Evolutionary conservation across 2,113 vertebrate genomes (phyloP).

Genomic region (Tragelaphus scriptus): DNA sequence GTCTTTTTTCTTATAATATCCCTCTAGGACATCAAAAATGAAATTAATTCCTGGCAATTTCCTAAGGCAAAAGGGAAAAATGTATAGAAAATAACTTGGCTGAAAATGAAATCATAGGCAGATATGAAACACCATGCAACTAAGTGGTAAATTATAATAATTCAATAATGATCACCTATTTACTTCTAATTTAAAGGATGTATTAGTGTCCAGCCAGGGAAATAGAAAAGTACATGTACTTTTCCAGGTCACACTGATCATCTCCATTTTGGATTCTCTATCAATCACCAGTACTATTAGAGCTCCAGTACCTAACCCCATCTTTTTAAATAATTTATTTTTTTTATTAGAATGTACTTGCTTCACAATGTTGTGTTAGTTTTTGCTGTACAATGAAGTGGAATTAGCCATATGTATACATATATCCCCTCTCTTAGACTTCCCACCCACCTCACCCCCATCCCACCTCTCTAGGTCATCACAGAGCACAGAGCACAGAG

Average conservation of each 20-base stretch:
- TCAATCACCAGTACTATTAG: neutral
- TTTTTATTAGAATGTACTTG: neutral
- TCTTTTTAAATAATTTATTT: neutral
- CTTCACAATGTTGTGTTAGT: neutral
- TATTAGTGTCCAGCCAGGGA: neutral
- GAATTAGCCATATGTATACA: neutral
- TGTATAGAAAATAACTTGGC: neutral
- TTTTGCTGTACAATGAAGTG: neutral
- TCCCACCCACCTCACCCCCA: neutral
- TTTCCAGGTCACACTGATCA: neutral
- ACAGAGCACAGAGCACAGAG: neutral
- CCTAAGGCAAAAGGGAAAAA: neutral
- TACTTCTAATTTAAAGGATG: neutral
- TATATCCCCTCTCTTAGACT: neutral
- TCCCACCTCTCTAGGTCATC: neutral
- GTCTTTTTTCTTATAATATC: constrained; percentile 9
- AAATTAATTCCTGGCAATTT: constrained; percentile 33
- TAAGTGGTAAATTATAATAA: neutral
- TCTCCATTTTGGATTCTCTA: neutral
- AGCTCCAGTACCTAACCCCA: neutral
- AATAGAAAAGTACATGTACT: neutral
- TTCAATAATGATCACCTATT: neutral
- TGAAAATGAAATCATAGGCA: constrained; percentile 9
- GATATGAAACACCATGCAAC: neutral
- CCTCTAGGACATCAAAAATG: neutral